Evolutionary conservation across 2,888 invertebrate genomes (phyloP).

Genomic region (Sesia apiformis): DNA sequence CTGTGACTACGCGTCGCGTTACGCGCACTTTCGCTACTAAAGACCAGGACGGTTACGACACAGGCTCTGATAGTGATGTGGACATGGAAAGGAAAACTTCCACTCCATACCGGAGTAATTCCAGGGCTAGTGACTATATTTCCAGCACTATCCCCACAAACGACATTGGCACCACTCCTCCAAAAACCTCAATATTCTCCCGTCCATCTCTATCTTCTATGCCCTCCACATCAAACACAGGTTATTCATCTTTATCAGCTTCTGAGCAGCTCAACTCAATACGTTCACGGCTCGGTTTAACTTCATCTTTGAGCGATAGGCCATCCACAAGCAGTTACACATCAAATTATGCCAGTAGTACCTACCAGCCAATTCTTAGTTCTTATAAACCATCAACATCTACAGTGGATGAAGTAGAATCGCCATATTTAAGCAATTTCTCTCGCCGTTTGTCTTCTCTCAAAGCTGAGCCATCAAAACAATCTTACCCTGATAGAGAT

Average conservation of each 20-base stretch:
- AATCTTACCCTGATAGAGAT: conserved; percentile 45
- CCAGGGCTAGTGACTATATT: conserved; percentile 58
- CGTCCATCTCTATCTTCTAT: conserved; percentile 51
- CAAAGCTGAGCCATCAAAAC: conserved; percentile 49
- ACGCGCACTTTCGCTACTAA: conserved; percentile 59
- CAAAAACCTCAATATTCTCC: conserved; percentile 51
- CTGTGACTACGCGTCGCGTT: conserved; percentile 68
- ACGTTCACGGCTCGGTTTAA: conserved; percentile 71
- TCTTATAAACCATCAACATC: conserved; percentile 35
- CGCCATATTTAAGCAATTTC: conserved; percentile 82
- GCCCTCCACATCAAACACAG: conserved; percentile 31
- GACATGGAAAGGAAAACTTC: conserved; percentile 63
- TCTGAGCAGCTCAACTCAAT: conserved; percentile 75
- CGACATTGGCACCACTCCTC: conserved; percentile 44
- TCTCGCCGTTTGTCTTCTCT: conserved; percentile 75
- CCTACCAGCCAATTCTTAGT: background rate
- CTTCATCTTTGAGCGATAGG: conserved; percentile 51
- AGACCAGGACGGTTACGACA: conserved; percentile 77
- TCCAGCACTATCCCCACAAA: conserved; percentile 50
- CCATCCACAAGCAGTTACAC: conserved; percentile 40
- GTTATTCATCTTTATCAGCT: conserved; percentile 29
- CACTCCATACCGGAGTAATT: conserved; percentile 45
- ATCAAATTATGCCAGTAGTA: conserved; percentile 28
- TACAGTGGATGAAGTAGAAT: conserved; percentile 72
- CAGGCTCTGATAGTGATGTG: conserved; percentile 82